Evolutionary conservation across 2,113 vertebrate species (phyloP).

Genomic region (Epinephelus lanceolatus): DNA sequence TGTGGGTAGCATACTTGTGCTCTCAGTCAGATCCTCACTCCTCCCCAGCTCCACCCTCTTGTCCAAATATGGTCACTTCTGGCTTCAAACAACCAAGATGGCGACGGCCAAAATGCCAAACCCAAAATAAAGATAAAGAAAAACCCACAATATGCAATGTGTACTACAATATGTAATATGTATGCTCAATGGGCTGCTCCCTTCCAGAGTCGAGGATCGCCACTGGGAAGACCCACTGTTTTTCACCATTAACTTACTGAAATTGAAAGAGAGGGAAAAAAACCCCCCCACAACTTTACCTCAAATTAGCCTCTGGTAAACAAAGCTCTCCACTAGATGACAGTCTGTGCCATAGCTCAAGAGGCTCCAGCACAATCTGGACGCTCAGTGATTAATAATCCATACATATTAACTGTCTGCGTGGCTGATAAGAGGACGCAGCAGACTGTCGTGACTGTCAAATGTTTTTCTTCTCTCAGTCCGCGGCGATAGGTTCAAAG

Average conservation of each 20-base stretch:
- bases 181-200: too few species aligned
- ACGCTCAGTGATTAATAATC: slow-evolving; percentile 52
- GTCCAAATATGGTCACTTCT: too few species aligned
- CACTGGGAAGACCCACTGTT: not conserved
- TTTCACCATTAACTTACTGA: not conserved
- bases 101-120: too few species aligned
- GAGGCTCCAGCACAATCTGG: slow-evolving; percentile 46
- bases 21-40: too few species aligned
- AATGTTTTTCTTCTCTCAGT: slow-evolving; percentile 58
- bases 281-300: not conserved
- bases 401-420: slow-evolving; percentile 40
- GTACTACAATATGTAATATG: too few species aligned
- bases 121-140: not conserved
- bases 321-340: slow-evolving; percentile 33
- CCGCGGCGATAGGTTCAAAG: slow-evolving; percentile 60
- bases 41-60: too few species aligned
- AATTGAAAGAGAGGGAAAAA: not conserved
- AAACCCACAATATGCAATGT: not conserved
- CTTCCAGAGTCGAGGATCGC: too few species aligned
- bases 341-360: slow-evolving; percentile 22
- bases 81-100: too few species aligned
- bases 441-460: slow-evolving; percentile 45
- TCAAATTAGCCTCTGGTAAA: slow-evolving; percentile 32
- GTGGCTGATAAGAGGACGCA: slow-evolving; percentile 48
- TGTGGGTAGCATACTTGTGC: too few species aligned